Base-by-base conservation (phyloP, 2,797 vertebrate genomes). In the Leptatherina wallacei region DNA sequence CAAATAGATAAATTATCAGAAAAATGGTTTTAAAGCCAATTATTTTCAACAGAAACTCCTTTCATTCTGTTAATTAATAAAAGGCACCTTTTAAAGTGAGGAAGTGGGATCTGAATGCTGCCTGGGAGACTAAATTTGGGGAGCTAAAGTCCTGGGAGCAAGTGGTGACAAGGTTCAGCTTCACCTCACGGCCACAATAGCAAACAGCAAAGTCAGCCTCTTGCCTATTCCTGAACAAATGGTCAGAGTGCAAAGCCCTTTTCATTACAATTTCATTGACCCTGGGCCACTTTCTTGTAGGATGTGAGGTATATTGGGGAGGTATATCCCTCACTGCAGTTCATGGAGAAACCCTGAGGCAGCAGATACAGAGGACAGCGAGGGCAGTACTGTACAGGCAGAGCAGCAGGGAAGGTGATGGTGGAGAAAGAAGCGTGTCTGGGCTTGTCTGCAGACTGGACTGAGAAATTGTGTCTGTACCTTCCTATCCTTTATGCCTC, bases 291-390 rank as follows among this genome's bases (percentile, higher is more conserved):
- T 1, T 58, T 65, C 27, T 33, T n/a, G 7, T 58, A 54, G 59
- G 29, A 30, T 58, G 33, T 42, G 22, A 13, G 36, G 18, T 24
- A 11, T 3, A 6, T 55, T n/a, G 24, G 14, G 30, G 38, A 36
- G 66, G 55, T 61, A 30, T 60, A 55, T 68, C n/a, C 40, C 56
- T 71, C 27, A 14, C 36, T 70, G 59, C 42, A 30, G 12, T 71
- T 78, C 16, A 12, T 38, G 55, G 44, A 57, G 42, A 85, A 88
- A 30, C 35, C 80, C 86, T 91, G 82, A 90, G 72, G 78, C 88
- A 88, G 90, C 89, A 90, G 75, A 77, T 75, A 52, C 35, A 78
- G 74, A 86, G 85, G 83, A 82, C 86, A 83, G 57, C 0, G 79
- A 65, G 67, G 69, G 60, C 47, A 68, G 54, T 32, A 22, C 68